phyloP scores from a whole-genome alignment of 2,113 vertebrate species.

The Crotalus horridus region DNA sequence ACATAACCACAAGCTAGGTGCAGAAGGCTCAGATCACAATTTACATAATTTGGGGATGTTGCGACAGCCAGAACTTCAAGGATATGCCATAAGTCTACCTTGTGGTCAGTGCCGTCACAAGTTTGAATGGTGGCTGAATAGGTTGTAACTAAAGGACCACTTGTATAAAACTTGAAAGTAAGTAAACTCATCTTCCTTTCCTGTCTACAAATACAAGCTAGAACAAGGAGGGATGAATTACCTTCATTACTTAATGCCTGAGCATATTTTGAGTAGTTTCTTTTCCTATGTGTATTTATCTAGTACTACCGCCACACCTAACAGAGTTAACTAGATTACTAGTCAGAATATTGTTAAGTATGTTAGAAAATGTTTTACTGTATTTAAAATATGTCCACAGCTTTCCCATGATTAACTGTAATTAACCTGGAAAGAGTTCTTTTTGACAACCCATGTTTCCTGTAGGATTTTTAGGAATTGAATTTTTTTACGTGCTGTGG shows the following conservation, averaged over 20 bases:
- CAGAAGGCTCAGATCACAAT: not conserved
- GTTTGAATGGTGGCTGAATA: not conserved
- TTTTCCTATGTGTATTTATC: not conserved
- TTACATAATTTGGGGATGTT: not conserved
- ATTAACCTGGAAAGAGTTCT: not conserved
- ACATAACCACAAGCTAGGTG: not conserved
- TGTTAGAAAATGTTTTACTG: not conserved
- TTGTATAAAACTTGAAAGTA: not conserved
- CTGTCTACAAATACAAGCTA: not conserved
- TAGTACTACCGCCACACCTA: not conserved
- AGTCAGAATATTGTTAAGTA: not conserved
- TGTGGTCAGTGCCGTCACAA: not conserved
- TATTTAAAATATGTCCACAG: not conserved
- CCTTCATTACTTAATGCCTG: not conserved
- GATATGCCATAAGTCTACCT: not conserved
- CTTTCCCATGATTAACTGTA: not conserved
- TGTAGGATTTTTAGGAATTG: not conserved
- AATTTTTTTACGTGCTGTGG: not conserved
- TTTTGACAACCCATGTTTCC: not conserved
- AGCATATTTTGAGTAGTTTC: not conserved
- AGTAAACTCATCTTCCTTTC: not conserved
- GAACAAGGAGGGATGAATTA: not conserved
- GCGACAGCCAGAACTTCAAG: not conserved
- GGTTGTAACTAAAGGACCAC: not conserved
- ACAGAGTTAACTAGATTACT: not conserved